Percentiles rank a stretch among this genome's conserved stretches.
phyloP scores from a whole-genome alignment of 1,140 invertebrate species.

The Dufourea novaeangliae region DNA sequence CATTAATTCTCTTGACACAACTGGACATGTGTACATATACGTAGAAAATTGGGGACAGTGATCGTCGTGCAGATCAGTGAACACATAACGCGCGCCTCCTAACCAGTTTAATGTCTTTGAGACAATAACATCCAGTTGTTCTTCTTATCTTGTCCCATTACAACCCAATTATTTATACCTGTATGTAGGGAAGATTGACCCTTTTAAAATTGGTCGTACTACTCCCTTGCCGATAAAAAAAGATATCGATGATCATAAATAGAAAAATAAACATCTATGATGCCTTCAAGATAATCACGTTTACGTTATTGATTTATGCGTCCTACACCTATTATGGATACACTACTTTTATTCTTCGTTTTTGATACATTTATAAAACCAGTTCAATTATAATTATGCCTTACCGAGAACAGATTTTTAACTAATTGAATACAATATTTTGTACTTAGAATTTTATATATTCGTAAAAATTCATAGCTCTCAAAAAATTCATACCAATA shows the following conservation, averaged over 20 bases:
- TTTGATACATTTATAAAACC: not conserved
- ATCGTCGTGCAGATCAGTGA: not conserved
- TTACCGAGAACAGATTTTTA: not conserved
- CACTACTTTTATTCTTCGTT: not conserved
- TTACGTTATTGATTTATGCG: slow-evolving; percentile 33
- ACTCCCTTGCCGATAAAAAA: slow-evolving; percentile 37
- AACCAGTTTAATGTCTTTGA: slow-evolving; percentile 1
- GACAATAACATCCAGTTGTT: slow-evolving; percentile 8
- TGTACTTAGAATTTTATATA: slow-evolving; percentile 1
- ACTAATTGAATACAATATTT: not conserved
- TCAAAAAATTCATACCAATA: not conserved
- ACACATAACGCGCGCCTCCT: not conserved
- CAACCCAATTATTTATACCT: not conserved
- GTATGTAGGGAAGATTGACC: not conserved
- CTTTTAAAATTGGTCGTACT: slow-evolving; percentile 49
- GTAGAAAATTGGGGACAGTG: not conserved
- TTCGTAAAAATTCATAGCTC: too few species aligned
- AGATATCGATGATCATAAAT: slow-evolving; percentile 30
- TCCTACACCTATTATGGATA: slow-evolving; percentile 11
- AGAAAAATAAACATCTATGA: slow-evolving; percentile 60
- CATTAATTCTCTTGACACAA: slow-evolving; percentile 28
- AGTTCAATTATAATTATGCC: not conserved
- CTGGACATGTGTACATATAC: slow-evolving; percentile 15
- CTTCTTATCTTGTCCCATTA: not conserved
- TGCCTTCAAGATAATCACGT: slow-evolving; percentile 27